phyloP scores from a whole-genome alignment of 2,888 invertebrate species.

The Drosophila maculinotata region DNA sequence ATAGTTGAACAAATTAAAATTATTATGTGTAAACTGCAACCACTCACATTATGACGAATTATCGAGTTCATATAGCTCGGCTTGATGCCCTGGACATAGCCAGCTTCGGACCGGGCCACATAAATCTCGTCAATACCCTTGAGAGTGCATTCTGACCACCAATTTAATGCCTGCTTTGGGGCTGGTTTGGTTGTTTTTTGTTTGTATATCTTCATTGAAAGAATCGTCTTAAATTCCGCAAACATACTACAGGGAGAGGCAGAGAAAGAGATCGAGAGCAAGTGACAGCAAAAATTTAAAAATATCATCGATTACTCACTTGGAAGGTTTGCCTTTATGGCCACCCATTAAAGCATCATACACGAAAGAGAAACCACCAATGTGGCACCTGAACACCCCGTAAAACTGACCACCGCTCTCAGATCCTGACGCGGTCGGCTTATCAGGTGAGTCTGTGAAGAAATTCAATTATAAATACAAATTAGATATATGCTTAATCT shows the following conservation, averaged over 20 bases:
- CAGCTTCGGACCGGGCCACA: background rate
- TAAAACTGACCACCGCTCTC: background rate
- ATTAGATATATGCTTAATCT: background rate
- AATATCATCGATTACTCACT: background rate
- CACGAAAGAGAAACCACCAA: background rate
- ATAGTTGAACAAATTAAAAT: background rate
- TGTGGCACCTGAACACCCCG: background rate
- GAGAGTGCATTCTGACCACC: constrained; percentile 15
- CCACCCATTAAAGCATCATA: constrained; percentile 1
- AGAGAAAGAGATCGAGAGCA: too few relatives aligned
- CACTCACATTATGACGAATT: background rate
- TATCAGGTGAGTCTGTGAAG: background rate
- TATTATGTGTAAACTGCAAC: background rate
- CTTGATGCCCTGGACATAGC: background rate
- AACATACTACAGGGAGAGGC: too few relatives aligned
- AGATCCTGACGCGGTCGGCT: too few relatives aligned
- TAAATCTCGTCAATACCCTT: background rate
- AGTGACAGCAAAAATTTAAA: background rate
- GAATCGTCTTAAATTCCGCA: background rate
- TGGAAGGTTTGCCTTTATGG: too few relatives aligned
- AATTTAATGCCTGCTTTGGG: background rate
- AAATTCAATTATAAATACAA: background rate
- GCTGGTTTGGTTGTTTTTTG: background rate
- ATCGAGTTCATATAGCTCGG: background rate
- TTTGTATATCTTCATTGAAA: background rate